Evolutionary conservation across 2,888 invertebrate genomes (phyloP).

Genomic region (Phasia obesa): DNA sequence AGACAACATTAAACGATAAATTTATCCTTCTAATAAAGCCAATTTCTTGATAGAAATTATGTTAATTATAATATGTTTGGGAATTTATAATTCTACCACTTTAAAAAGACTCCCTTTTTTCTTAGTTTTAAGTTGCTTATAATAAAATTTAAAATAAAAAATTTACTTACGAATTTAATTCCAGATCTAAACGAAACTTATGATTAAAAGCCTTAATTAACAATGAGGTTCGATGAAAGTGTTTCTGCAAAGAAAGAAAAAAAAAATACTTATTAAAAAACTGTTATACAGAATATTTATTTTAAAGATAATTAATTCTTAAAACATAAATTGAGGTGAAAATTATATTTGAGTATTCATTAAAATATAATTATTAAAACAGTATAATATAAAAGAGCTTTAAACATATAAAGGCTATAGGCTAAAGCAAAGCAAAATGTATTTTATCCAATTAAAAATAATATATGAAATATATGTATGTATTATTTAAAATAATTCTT

Average conservation of each 20-base stretch:
- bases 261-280: neutral
- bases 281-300: neutral
- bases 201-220: constrained; percentile 98
- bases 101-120: no score
- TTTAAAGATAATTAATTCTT: neutral
- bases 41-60: no score
- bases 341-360: neutral
- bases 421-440: neutral
- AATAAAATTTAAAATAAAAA: neutral
- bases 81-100: no score
- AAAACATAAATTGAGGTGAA: neutral
- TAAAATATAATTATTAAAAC: no score
- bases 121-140: neutral
- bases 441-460: neutral
- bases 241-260: constrained; percentile 87
- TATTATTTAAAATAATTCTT: no score
- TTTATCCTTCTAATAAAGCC: no score
- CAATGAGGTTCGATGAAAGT: constrained; percentile 96
- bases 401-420: neutral
- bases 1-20: no score
- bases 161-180: constrained; percentile 97
- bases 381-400: neutral
- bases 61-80: no score
- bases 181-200: constrained; percentile 97
- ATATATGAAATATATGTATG: neutral